Evolutionary conservation across 1,140 invertebrate species (phyloP).

Genomic region (Drosophila pruinosa): DNA sequence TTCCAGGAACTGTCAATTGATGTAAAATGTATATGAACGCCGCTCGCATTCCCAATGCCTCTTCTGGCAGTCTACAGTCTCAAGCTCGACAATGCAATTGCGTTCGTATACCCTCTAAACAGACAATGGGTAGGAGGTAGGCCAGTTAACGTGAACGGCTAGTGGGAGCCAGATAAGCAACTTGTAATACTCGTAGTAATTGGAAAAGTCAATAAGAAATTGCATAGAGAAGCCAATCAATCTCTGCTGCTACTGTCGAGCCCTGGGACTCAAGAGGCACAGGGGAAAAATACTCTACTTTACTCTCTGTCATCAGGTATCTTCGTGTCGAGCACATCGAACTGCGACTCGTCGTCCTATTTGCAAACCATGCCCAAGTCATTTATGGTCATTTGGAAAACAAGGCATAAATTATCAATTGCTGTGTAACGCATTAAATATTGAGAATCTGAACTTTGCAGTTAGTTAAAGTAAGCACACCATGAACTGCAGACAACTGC

Average conservation of each 20-base stretch:
- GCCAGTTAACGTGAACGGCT: background rate
- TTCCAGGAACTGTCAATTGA: slow-evolving; percentile 53
- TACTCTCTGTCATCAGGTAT: no score
- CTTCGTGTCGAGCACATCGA: background rate
- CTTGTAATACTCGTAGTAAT: background rate
- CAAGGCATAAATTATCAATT: slow-evolving; percentile 61
- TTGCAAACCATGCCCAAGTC: slow-evolving; percentile 2
- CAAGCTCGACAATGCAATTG: background rate
- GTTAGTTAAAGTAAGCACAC: background rate
- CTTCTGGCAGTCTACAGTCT: background rate
- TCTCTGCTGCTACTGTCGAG: no score
- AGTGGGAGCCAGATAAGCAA: background rate
- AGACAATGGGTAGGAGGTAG: background rate
- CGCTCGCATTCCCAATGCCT: background rate
- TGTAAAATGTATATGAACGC: slow-evolving; percentile 62
- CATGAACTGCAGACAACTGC: no score
- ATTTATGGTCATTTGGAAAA: slow-evolving; percentile 63
- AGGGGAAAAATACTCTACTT: background rate
- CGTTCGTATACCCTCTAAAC: background rate
- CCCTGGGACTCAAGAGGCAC: no score
- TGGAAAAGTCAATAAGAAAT: background rate
- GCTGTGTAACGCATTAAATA: slow-evolving; percentile 61
- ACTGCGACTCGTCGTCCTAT: background rate
- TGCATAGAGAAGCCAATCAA: background rate
- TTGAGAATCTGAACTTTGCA: slow-evolving; percentile 28